phyloP scores from a whole-genome alignment of 23 tunicate species.

The Styela clava region DNA sequence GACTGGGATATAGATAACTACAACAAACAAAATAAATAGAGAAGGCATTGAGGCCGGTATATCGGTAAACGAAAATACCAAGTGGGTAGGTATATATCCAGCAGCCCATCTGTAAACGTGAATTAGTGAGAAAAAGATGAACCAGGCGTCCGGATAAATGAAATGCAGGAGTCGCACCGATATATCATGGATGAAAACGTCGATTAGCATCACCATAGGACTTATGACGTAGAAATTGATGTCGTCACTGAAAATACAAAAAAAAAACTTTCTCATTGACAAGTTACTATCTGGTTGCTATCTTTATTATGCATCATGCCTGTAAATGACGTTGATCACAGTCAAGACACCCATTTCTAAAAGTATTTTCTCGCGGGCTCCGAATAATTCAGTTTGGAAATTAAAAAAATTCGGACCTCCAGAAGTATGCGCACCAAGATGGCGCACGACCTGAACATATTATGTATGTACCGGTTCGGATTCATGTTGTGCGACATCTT shows the following conservation, averaged over 20 bases:
- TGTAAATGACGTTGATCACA: too few relatives aligned
- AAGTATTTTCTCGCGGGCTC: too few relatives aligned
- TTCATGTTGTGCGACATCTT: too few relatives aligned
- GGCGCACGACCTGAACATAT: too few relatives aligned
- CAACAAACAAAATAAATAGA: slow-evolving; percentile 20
- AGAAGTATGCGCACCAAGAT: too few relatives aligned
- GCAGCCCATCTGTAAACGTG: slow-evolving; percentile 69
- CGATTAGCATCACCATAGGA: slow-evolving; percentile 47
- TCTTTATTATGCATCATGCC: too few relatives aligned
- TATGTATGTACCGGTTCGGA: too few relatives aligned
- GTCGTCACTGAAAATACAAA: slow-evolving; percentile 46
- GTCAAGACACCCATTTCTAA: too few relatives aligned
- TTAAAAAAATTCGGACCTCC: too few relatives aligned
- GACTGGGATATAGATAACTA: slow-evolving; percentile 26
- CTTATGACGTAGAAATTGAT: slow-evolving; percentile 54
- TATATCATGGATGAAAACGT: slow-evolving; percentile 41
- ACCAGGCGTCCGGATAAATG: slow-evolving; percentile 36
- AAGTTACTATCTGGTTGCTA: too few relatives aligned
- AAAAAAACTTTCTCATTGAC: too few relatives aligned
- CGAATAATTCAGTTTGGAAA: too few relatives aligned
- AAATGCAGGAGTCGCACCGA: slow-evolving; percentile 55
- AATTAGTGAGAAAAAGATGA: slow-evolving; percentile 32
- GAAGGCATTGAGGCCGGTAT: slow-evolving; percentile 6
- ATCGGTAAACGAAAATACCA: slow-evolving; percentile 42
- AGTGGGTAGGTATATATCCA: slow-evolving; percentile 32